phyloP scores from a whole-genome alignment of 92 coral and sea anemone species.

The Siderastrea radians region DNA sequence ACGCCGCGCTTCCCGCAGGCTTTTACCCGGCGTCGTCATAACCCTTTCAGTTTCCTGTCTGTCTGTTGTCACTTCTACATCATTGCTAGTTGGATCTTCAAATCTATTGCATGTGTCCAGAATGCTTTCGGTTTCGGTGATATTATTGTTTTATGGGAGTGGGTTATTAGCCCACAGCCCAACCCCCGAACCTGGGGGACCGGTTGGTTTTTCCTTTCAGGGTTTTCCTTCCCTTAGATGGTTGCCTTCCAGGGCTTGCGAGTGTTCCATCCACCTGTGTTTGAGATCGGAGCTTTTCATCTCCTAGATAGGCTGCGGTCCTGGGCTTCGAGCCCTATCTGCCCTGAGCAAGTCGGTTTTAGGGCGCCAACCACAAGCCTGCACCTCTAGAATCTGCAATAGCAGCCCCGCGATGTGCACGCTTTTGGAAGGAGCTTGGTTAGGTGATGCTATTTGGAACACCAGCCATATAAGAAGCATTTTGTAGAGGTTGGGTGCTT shows the following conservation, averaged over 20 bases:
- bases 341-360: conserved; percentile 2
- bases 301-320: background rate
- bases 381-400: background rate
- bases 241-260: conserved; percentile 10
- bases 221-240: conserved; percentile 2
- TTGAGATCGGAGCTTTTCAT: background rate
- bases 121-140: background rate
- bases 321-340: background rate
- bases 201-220: background rate
- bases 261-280: background rate
- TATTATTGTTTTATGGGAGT: background rate
- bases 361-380: conserved; percentile 2
- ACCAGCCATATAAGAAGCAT: background rate
- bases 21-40: background rate
- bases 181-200: background rate
- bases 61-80: background rate
- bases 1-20: background rate
- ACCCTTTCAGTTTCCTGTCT: background rate
- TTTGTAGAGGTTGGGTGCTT: no score
- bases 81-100: background rate
- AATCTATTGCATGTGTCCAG: background rate
- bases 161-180: background rate
- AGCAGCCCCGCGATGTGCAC: background rate
- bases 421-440: conserved; percentile 1
- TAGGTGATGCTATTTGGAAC: background rate